These are phyloP conservation scores for Abrostola triplasia DNA, from an alignment of 2,888 invertebrate species.

Conservation along the genomic window DNA sequence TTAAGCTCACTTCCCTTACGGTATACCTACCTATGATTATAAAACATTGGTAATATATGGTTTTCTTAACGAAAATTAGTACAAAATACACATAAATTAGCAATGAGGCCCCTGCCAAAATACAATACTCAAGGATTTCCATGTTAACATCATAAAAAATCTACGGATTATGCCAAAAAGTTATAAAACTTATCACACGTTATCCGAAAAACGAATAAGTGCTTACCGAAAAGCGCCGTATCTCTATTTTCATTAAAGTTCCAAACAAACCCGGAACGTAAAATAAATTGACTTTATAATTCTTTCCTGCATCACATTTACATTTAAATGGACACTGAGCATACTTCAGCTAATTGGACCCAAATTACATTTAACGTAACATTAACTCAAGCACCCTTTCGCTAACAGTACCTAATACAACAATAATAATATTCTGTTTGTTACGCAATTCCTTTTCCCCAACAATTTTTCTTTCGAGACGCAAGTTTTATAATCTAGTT, in stretches of 20 bases:
- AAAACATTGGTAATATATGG: too few relatives aligned
- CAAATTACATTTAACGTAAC: constrained; percentile 47
- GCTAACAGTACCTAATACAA: constrained; percentile 16
- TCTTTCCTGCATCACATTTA: constrained; percentile 39
- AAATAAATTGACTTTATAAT: constrained; percentile 41
- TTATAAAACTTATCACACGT: too few relatives aligned
- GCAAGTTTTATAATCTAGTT: constrained; percentile 44
- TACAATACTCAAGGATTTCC: too few relatives aligned
- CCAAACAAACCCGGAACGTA: constrained; percentile 17
- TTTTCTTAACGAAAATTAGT: too few relatives aligned
- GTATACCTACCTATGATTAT: too few relatives aligned
- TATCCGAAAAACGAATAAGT: too few relatives aligned
- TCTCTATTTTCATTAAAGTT: constrained; percentile 25
- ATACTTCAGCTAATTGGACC: constrained; percentile 46
- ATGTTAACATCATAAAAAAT: too few relatives aligned
- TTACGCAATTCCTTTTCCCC: constrained; percentile 22
- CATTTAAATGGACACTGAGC: constrained; percentile 40
- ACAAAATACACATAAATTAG: too few relatives aligned
- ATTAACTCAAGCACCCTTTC: constrained; percentile 38
- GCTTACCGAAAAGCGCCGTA: neutral
- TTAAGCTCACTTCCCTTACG: too few relatives aligned
- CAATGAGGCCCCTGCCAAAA: too few relatives aligned
- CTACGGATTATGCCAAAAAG: too few relatives aligned
- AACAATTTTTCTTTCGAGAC: constrained; percentile 24
- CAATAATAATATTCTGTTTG: constrained; percentile 17